Percentiles rank a stretch among this genome's conserved stretches.
These are phyloP conservation scores for Nebria ingens DNA, from an alignment of 1,140 invertebrate species.

Conservation along the genomic window DNA sequence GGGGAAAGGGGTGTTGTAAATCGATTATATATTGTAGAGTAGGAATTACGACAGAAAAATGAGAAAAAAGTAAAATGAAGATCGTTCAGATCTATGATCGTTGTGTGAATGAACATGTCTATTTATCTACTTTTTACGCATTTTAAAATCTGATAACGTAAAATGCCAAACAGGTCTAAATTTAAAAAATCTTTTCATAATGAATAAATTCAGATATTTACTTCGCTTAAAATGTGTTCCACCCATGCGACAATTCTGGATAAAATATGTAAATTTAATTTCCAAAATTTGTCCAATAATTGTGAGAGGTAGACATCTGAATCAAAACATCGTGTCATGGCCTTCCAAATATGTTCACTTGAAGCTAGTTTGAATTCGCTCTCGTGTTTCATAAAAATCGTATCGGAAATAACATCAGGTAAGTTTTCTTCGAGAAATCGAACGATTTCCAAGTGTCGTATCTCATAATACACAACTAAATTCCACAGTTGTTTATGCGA, in stretches of 20 bases:
- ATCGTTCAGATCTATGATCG: no score
- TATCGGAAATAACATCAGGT: constrained; percentile 12
- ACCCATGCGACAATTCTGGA: constrained; percentile 67
- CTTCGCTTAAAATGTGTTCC: constrained; percentile 34
- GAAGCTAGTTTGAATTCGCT: constrained; percentile 39
- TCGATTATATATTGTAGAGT: no score
- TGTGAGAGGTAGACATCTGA: constrained; percentile 62
- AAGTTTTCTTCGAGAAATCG: constrained; percentile 37
- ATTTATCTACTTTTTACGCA: constrained; percentile 12
- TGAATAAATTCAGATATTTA: constrained; percentile 17
- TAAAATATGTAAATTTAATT: constrained; percentile 70
- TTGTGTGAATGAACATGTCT: constrained; percentile 24
- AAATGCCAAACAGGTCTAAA: constrained; percentile 14
- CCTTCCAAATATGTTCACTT: constrained; percentile 44
- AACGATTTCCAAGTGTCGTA: constrained; percentile 80
- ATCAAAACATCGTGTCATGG: constrained; percentile 58
- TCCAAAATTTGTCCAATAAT: constrained; percentile 75
- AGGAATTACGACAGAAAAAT: no score
- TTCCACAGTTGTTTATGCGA: constrained; percentile 80
- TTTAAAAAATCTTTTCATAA: background rate
- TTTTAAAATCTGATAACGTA: constrained; percentile 19
- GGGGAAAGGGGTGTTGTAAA: no score
- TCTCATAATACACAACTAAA: constrained; percentile 85
- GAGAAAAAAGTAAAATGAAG: no score
- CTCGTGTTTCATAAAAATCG: background rate